Conservation (phyloP, 1,140 invertebrate species). For the Achatina immaculata region DNA sequence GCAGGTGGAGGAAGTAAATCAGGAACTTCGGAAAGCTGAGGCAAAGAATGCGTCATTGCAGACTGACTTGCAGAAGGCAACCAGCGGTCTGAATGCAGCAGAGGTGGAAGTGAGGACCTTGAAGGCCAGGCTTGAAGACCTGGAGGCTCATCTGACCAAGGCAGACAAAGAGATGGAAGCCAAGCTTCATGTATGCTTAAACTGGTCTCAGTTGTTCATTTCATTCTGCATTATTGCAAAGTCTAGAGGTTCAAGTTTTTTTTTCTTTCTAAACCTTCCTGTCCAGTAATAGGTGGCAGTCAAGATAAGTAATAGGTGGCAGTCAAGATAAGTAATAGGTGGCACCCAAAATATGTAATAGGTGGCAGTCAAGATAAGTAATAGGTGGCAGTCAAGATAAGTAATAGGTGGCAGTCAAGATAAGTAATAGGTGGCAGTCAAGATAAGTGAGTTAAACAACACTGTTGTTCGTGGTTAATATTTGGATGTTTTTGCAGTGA, state of each 20-base stretch:
- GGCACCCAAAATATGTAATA: neutral
- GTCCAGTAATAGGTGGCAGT: neutral
- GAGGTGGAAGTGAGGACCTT: conserved; percentile 54
- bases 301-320: neutral
- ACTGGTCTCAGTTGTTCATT: neutral
- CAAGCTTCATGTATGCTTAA: conserved; percentile 54
- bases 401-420: no score
- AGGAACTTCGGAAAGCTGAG: conserved; percentile 56
- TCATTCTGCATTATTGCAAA: neutral
- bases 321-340: neutral
- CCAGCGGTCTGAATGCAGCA: conserved; percentile 44
- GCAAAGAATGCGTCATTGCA: conserved; percentile 48
- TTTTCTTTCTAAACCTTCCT: neutral
- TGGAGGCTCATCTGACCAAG: conserved; percentile 54
- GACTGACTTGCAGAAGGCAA: conserved; percentile 51
- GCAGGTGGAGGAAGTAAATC: conserved; percentile 60
- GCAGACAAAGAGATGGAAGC: conserved; percentile 55
- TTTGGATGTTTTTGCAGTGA: no score
- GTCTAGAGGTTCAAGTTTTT: neutral
- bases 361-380: neutral
- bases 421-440: no score
- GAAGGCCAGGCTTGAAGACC: conserved; percentile 58
- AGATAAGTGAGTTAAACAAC: no score
- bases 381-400: no score
- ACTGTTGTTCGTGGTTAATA: no score